Conservation (phyloP, 2,797 vertebrate species). For the Notolepis coatsorum region DNA sequence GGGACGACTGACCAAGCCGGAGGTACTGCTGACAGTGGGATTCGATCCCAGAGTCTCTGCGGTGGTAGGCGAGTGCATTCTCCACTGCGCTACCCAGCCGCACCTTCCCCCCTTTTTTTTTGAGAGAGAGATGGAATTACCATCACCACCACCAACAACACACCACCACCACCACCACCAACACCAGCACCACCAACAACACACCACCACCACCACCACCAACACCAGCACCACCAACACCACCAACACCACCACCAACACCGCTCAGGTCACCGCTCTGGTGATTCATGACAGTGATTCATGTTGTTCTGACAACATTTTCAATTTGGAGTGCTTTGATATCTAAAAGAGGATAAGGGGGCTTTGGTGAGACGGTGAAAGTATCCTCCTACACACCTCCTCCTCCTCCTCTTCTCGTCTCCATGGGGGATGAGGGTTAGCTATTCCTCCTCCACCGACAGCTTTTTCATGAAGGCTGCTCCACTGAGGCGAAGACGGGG, state of each 20-base stretch:
- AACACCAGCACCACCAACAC: not conserved
- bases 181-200: not conserved
- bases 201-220: not conserved
- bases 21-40: too few relatives aligned
- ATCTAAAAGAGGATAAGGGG: constrained; percentile 65
- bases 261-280: too few relatives aligned
- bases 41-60: too few relatives aligned
- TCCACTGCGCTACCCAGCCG: too few relatives aligned
- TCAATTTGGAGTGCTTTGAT: constrained; percentile 68
- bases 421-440: constrained; percentile 41
- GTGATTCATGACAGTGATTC: constrained; percentile 55
- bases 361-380: constrained; percentile 65
- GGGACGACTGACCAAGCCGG: too few relatives aligned
- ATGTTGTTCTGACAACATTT: constrained; percentile 52
- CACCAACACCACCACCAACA: not conserved
- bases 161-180: not conserved
- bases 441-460: constrained; percentile 46
- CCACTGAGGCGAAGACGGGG: constrained; percentile 64
- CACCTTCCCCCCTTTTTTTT: constrained; percentile 4
- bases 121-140: constrained; percentile 12
- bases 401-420: constrained; percentile 39
- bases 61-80: too few relatives aligned
- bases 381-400: constrained; percentile 38
- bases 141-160: not conserved
- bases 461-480: constrained; percentile 55